Percentiles rank a stretch among this genome's conserved stretches.
Conservation (phyloP, 2,113 vertebrate genomes). For the Lota lota region DNA sequence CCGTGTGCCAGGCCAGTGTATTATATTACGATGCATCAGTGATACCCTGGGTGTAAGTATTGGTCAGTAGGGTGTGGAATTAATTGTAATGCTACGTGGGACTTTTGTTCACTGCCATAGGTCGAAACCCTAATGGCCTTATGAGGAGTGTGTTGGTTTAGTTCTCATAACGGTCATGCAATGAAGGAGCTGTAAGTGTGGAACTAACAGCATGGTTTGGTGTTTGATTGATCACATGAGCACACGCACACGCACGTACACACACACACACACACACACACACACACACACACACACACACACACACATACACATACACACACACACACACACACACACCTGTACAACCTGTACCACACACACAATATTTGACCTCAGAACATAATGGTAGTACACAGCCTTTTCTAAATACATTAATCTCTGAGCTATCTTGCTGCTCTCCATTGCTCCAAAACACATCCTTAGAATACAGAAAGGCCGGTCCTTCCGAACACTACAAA, state of each 20-base stretch:
- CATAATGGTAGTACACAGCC: too few species aligned
- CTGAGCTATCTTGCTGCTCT: too few species aligned
- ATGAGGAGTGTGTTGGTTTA: constrained; percentile 47
- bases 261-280: constrained; percentile 21
- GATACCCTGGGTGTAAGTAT: constrained; percentile 52
- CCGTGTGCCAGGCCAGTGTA: constrained; percentile 47
- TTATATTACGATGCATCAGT: constrained; percentile 52
- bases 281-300: constrained; percentile 13
- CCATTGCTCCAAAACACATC: too few species aligned
- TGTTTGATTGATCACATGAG: background rate
- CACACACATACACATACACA: background rate
- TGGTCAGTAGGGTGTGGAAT: constrained; percentile 44
- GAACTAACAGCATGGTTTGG: too few species aligned
- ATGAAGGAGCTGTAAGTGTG: too few species aligned
- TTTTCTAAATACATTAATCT: too few species aligned
- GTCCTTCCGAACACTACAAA: too few species aligned
- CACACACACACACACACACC: too few species aligned
- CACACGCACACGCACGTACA: background rate
- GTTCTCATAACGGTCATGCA: background rate
- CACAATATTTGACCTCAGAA: too few species aligned
- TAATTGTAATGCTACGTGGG: constrained; percentile 50
- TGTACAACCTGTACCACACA: too few species aligned
- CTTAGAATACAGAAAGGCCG: too few species aligned
- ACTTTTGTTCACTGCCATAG: constrained; percentile 15
- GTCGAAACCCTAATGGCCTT: constrained; percentile 57